Base-by-base conservation (phyloP, 92 coral and sea anemone species). In the Blastomussa wellsi region DNA sequence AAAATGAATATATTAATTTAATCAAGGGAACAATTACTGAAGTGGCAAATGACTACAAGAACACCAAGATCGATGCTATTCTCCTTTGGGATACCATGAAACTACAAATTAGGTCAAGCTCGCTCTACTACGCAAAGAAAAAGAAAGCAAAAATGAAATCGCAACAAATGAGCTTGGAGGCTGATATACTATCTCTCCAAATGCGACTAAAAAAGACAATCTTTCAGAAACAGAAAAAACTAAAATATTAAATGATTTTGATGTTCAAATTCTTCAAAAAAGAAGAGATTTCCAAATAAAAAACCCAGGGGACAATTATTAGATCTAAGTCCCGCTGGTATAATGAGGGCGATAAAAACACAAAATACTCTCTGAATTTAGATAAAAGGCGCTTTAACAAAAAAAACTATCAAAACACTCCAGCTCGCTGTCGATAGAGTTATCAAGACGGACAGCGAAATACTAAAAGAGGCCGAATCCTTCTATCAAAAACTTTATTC, bases 41-140 rank as follows among this genome's bases (percentile, higher is more conserved):
- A 80, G 74, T 80, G 32, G 52, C 84, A 36, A 66, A 70, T 15
- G 84, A 80, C 33, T 66, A 66, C 76, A 51, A 65, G 36, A 66
- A 80, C 48, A 65, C 65, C 36, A 39, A 80, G 17, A 41, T 80
- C 13, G 48, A 80, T 24, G 75, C 74, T 36, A 53, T 48, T 41
- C 76, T 65, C 55, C 59, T 67, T 16, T 84, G 83, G 37, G 83
- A 69, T 17, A 77, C 81, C 28, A 85, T 77, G 31, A 77, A 85
- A 84, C 26, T 64, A 77, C 29, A 77, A 84, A 62, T 65, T 32
- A 12, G 71, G 49, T 60, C 79, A 77, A 41, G 20, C 38, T 66
- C 88, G 22, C 12, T 77, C 9, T 12, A 77, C 24, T 77, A 77
- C 31, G 51, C 82, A 7, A 78, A 38, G 22, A 52, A 31, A 65